Base-by-base conservation (phyloP, 2,888 invertebrate species). In the Leptinotarsa peninsularis region DNA sequence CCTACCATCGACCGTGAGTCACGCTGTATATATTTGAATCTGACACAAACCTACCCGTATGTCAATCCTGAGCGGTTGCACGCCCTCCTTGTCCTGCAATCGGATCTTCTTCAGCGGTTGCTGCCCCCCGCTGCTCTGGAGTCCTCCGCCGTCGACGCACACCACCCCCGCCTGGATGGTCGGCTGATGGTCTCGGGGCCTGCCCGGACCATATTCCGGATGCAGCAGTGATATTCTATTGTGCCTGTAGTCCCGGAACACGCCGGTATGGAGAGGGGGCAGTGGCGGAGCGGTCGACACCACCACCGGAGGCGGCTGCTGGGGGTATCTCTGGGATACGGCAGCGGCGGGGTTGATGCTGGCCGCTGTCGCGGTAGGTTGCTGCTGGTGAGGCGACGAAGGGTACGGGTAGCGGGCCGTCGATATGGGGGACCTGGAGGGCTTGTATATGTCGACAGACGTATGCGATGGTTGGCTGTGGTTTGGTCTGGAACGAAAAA, bases 141-240 rank as follows among this genome's bases (percentile, higher is more conserved):
- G 50, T 50, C 72, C 68, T 71, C 74, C 66, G 54, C 76, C 78
- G 67, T 81, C 81, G 78, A 79, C 77, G 78, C 76, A 82, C 77
- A 81, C 80, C 77, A 81, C 80, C 72, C 77, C 80, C 79, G 74
- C 72, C 77, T 76, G 78, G 67, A 80, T 73, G 77, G 81, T 58
- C 81, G 67, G 75, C 67, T 75, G 75, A 33, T 75, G 71, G 27
- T 74, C 74, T 77, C 71, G 43, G 13, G 60, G 72, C 54, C 76
- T 67, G 49, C 86, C 85, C 60, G 89, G 89, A 49, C 85, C 85
- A 80, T 88, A 88, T 71, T 87, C 88, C 78, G 88, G 89, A 87
- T 92, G 92, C 86, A 94, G 90, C 86, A 94, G 90, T 74, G 94
- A 94, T 89, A 94, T 92, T 86, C 92, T 89, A 86, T 90, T 90